These are phyloP conservation scores for Graphium colonna DNA, from an alignment of 2,888 invertebrate species.

Conservation along the genomic window DNA sequence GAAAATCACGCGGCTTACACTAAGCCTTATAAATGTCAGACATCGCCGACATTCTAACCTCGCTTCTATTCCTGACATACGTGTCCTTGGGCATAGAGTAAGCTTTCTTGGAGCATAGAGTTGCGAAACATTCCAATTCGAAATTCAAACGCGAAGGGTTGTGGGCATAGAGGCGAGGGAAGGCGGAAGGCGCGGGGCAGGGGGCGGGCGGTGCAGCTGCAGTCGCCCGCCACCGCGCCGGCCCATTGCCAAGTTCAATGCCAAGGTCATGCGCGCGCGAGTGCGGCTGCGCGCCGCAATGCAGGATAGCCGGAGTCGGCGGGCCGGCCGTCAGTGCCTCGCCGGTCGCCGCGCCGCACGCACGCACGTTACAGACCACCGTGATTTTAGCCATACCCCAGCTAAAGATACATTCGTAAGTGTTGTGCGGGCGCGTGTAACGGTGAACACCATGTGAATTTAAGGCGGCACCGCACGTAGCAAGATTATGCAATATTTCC, in stretches of 20 bases:
- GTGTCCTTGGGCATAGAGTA: no score
- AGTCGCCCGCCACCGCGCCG: constrained; percentile 58
- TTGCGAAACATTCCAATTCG: no score
- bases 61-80: no score
- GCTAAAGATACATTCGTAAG: not conserved
- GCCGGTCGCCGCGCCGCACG: constrained; percentile 59
- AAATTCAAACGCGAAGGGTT: constrained; percentile 34
- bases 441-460: constrained; percentile 48
- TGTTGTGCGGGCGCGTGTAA: constrained; percentile 16
- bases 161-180: constrained; percentile 29
- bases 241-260: constrained; percentile 88
- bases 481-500: constrained; percentile 62
- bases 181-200: constrained; percentile 56
- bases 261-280: constrained; percentile 86
- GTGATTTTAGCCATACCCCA: constrained; percentile 8
- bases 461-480: constrained; percentile 38
- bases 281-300: constrained; percentile 84
- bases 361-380: not conserved
- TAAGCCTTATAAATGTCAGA: no score
- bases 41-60: no score
- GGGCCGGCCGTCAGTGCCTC: constrained; percentile 67
- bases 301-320: constrained; percentile 79
- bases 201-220: constrained; percentile 75
- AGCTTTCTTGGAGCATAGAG: no score
- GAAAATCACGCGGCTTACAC: no score